Evolutionary conservation across 2,113 vertebrate species (phyloP).

Genomic region (Lichenostomus cassidix): DNA sequence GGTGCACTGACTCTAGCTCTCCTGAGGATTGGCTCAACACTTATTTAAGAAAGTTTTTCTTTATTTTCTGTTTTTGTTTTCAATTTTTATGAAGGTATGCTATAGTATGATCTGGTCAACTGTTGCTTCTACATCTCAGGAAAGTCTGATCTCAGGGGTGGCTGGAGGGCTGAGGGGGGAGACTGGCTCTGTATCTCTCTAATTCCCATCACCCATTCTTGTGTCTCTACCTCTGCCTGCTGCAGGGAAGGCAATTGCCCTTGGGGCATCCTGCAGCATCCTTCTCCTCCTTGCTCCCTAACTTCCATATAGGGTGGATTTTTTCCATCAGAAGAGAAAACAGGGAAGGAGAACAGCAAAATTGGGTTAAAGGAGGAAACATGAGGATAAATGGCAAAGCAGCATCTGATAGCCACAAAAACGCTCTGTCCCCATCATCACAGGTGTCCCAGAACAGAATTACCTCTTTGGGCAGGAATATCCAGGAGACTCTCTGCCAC

Average conservation of each 20-base stretch:
- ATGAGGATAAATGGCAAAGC: neutral
- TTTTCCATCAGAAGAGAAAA: neutral
- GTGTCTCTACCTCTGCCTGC: neutral
- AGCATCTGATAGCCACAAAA: neutral
- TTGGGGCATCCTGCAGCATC: neutral
- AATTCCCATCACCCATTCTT: neutral
- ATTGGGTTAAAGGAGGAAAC: neutral
- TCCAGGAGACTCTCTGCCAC: fast-evolving
- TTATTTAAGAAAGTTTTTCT: neutral
- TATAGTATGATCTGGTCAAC: neutral
- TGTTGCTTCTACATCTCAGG: neutral
- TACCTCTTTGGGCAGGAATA: neutral
- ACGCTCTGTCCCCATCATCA: fast-evolving
- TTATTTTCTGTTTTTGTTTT: neutral
- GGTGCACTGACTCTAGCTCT: neutral
- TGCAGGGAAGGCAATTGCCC: fast-evolving
- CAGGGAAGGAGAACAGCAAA: neutral
- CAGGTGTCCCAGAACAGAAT: neutral
- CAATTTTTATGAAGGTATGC: neutral
- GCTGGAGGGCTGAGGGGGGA: neutral
- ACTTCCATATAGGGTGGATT: fast-evolving
- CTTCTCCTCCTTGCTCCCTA: neutral
- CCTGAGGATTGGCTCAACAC: neutral
- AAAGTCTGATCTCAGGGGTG: neutral
- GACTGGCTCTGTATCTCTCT: fast-evolving